A percentile compares a stretch with the other conserved stretches of the same genome.
Conservation (phyloP, 1,140 invertebrate species). For the Dendrolimus kikuchii region DNA sequence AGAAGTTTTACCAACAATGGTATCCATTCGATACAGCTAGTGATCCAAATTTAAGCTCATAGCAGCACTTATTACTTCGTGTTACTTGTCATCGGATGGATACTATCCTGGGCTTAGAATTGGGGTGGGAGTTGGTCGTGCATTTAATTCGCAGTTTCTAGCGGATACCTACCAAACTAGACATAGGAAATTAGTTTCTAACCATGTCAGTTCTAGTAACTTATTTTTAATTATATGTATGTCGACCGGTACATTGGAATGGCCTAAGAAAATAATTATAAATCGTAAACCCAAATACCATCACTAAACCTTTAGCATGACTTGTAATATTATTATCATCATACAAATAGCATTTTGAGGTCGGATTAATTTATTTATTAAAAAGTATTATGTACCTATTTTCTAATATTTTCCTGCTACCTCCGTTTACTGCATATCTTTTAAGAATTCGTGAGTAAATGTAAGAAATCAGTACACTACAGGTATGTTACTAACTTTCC, state of each 20-base stretch:
- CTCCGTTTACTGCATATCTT: constrained; percentile 54
- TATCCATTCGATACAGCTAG: constrained; percentile 29
- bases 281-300: too few species aligned
- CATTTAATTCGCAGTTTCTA: constrained; percentile 49
- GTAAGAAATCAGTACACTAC: constrained; percentile 4
- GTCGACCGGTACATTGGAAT: background rate
- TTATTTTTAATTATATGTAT: constrained; percentile 6
- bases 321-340: too few species aligned
- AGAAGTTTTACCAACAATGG: constrained; percentile 28
- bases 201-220: constrained; percentile 11
- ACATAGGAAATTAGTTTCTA: constrained; percentile 18
- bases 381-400: constrained; percentile 8
- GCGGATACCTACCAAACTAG: constrained; percentile 38
- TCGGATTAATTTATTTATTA: constrained; percentile 6
- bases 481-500: constrained; percentile 5
- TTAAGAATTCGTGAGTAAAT: constrained; percentile 3
- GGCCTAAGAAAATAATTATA: constrained; percentile 12
- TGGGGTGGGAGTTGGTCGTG: constrained; percentile 36
- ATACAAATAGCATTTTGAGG: background rate
- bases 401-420: constrained; percentile 28
- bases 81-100: constrained; percentile 19
- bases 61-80: background rate
- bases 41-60: background rate
- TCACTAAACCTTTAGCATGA: too few species aligned
- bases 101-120: constrained; percentile 19